These are phyloP conservation scores for Hemitrygon akajei DNA, from an alignment of 2,797 vertebrate species.

Conservation along the genomic window DNA sequence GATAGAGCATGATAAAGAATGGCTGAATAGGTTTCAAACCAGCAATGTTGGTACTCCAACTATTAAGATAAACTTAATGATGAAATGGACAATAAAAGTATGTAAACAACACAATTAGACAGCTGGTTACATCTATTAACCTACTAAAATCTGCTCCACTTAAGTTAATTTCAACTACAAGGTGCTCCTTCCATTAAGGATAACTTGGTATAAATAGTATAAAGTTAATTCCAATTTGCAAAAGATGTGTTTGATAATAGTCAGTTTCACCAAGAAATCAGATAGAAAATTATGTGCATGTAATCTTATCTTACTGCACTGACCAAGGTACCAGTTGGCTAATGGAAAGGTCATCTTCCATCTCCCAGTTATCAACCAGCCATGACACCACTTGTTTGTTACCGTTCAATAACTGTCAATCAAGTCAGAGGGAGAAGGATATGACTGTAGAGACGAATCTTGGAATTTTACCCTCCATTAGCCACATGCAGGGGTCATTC, in stretches of 20 bases:
- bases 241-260: not conserved
- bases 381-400: conserved; percentile 65
- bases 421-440: conserved; percentile 44
- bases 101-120: not conserved
- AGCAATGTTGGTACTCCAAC: not conserved
- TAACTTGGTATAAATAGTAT: not conserved
- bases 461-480: conserved; percentile 57
- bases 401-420: conserved; percentile 68
- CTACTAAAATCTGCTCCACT: not conserved
- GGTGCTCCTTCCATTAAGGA: not conserved
- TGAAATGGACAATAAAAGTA: not conserved
- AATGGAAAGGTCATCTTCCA: conserved; percentile 67
- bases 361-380: conserved; percentile 56
- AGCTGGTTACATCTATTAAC: not conserved
- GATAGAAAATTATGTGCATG: conserved; percentile 38
- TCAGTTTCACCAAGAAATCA: conserved; percentile 41
- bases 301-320: conserved; percentile 58
- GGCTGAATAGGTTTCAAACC: not conserved
- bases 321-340: conserved; percentile 59
- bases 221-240: conserved; percentile 10
- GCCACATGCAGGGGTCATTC: conserved; percentile 52
- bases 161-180: not conserved
- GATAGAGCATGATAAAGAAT: not conserved
- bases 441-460: conserved; percentile 55
- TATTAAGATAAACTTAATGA: too few species aligned